Percentiles rank a stretch among this genome's conserved stretches.
Conservation (phyloP, 2,113 vertebrate genomes). For the Forbesichthys agassizii region DNA sequence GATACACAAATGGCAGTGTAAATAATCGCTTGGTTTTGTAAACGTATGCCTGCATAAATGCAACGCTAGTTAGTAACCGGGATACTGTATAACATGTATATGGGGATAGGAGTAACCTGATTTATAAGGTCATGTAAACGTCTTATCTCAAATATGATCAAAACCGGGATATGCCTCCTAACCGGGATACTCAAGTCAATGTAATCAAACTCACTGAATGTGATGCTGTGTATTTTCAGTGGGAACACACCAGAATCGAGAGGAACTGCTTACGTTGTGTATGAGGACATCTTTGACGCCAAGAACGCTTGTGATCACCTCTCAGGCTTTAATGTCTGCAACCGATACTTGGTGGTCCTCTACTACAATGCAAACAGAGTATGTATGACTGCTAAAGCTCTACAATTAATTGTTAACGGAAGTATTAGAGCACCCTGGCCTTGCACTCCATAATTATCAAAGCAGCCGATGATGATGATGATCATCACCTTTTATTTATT, state of each 20-base stretch:
- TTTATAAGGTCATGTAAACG: background rate
- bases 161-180: background rate
- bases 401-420: no score
- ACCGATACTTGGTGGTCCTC: conserved; percentile 96
- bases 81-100: background rate
- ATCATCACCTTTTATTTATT: no score
- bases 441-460: no score
- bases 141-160: background rate
- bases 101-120: background rate
- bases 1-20: no score
- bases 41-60: background rate
- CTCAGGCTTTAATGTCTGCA: conserved; percentile 99
- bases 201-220: background rate
- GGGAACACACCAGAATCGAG: conserved; percentile 96
- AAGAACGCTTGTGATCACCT: conserved; percentile 98
- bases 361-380: conserved; percentile 99
- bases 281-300: conserved; percentile 98
- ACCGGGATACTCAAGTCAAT: background rate
- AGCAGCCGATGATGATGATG: no score
- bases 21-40: no score
- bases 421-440: no score
- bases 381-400: conserved; percentile 42
- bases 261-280: conserved; percentile 97
- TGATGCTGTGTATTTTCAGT: conserved; percentile 65
- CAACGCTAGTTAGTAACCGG: background rate